Evolutionary conservation across 2,888 invertebrate genomes (phyloP), one percentile per base, ranked within the genome.

Genomic region (Leptura quadrifasciata): DNA sequence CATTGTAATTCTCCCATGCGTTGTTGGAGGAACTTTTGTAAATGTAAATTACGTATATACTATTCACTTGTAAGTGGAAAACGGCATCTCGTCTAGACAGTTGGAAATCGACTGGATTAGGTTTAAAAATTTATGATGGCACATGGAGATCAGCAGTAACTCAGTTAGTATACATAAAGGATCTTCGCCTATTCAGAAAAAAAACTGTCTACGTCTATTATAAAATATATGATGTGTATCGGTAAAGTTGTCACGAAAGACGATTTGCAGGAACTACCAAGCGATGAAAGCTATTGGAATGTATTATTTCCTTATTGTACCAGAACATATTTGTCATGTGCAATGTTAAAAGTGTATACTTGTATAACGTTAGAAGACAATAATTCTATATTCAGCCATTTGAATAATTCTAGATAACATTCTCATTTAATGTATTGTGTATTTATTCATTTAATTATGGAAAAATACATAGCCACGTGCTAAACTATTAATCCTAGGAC

Each of bases 121-220:
- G 39, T 39, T 31, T 39, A 39, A 39, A 39, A 39, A 39, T 47
- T 47, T n/a, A 47, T 47, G n/a, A 47, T 47, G n/a, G 47, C 47
- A 5, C 0, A 47, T 4, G 12, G 47, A 47, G 47, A 47, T n/a
- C 47, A 47, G n/a, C 47, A 3, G 47, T 47, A 47, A 47, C 47
- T 47, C 47, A n/a, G n/a, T 47, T 47, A 47, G 47, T 47, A 47
- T 47, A 39, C 39, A 47, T 47, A 47, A n/a, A n/a, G 12, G 47
- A 47, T n/a, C 47, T 47, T 17, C n/a, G n/a, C n/a, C 47, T 47
- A n/a, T 6, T 47, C n/a, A n/a, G 4, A n/a, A 47, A 47, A 47
- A 47, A 47, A n/a, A 47, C n/a, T n/a, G 2, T n/a, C 47, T n/a
- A n/a, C 47, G 3, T 47, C n/a, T 47, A 47, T n/a, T 47, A n/a